phyloP scores from a whole-genome alignment of 2,113 vertebrate species.

The Tiliqua scincoides region DNA sequence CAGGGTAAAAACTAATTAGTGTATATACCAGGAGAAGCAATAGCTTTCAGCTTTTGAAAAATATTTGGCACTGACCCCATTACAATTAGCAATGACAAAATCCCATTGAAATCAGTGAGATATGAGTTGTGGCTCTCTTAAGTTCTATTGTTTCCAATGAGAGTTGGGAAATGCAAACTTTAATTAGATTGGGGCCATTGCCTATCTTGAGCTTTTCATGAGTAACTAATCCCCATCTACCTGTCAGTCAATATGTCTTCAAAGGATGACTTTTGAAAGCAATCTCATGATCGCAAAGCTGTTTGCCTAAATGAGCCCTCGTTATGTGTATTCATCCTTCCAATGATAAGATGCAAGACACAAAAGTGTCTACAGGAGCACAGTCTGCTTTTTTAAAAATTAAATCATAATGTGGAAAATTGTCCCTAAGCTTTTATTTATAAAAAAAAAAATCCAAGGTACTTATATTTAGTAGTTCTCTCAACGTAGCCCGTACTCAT shows the following conservation, averaged over 20 bases:
- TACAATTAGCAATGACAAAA: background rate
- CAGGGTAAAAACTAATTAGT: too few species aligned
- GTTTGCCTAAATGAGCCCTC: background rate
- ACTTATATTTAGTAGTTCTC: slow-evolving; percentile 3
- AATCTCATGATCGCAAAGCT: too few species aligned
- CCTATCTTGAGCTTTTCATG: background rate
- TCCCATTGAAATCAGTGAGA: background rate
- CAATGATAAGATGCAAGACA: background rate
- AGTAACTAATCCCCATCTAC: too few species aligned
- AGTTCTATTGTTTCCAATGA: background rate
- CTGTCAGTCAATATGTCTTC: background rate
- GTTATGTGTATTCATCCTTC: background rate
- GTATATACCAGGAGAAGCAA: too few species aligned
- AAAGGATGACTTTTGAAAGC: background rate
- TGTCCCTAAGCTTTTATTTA: background rate
- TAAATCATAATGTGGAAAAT: background rate
- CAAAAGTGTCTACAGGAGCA: background rate
- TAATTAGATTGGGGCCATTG: background rate
- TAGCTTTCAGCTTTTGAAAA: background rate
- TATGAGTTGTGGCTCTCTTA: background rate
- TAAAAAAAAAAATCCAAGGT: slow-evolving; percentile 43
- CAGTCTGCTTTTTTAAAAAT: slow-evolving; percentile 20
- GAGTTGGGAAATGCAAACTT: too few species aligned
- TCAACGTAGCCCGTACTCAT: slow-evolving; percentile 32
- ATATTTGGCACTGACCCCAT: background rate